Base-by-base conservation (phyloP, 1,140 invertebrate species). In the Telenomus remus region DNA sequence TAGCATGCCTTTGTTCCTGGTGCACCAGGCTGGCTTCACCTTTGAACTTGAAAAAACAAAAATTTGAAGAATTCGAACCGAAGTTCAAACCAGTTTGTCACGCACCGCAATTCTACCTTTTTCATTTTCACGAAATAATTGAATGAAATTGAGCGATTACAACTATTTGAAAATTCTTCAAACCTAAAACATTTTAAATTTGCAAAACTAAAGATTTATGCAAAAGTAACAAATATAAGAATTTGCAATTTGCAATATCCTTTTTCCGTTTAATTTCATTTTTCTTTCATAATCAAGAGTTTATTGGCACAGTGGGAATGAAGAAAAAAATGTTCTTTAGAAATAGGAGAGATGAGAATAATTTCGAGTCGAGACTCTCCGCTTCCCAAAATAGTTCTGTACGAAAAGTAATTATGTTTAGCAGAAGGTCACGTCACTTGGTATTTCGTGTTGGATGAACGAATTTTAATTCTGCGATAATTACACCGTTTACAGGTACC, bases 381-480 rank as follows among this genome's bases (percentile, higher is more conserved):
- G 33, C 11, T 66, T 61, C 66, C 63, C 0, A 59, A 75, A 79
- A 79, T 79, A 79, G 56, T 54, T 72, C n/a, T 57, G 57, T 60
- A 65, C 53, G 46, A 55, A 68, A 75, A 71, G 71, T 71, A 71
- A 71, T 75, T 79, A 79, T 19, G 48, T 37, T 12, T 35, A 68
- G 37, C 19, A 27, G 66, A 75, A 79, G 76, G 76, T 79, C 66
- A 68, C 63, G 64, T 72, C 68, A 56, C 56, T 71, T 71, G 56
- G 74, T 72, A 77, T 77, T 77, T 73, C 75, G 75, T 69, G 75
- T 51, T 77, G 57, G 57, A 27, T 66, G 54, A 69, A 56, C 63
- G 64, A 54, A 60, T 63, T 69, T 77, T 65, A 61, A 65, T 66
- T 69, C 56, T 70, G 61, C 16, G 48, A 66, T 76, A 66, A 71